These are phyloP conservation scores for Cirrhinus molitorella DNA, from an alignment of 2,797 vertebrate genomes.

Conservation along the genomic window DNA sequence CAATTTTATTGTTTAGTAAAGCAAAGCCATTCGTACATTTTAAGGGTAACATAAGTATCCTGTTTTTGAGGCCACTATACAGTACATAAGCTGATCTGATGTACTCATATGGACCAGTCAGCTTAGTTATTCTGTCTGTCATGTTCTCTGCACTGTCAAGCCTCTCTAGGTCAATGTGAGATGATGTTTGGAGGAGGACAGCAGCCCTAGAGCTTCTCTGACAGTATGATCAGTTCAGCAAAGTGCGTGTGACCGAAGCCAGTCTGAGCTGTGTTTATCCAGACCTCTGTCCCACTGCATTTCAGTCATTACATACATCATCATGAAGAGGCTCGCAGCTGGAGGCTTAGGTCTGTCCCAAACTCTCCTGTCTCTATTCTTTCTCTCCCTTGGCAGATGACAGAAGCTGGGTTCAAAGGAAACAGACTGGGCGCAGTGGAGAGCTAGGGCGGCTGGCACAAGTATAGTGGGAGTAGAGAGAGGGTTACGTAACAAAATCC, in stretches of 20 bases:
- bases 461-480: conserved; percentile 35
- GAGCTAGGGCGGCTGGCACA: conserved; percentile 55
- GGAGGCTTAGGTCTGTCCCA: conserved; percentile 34
- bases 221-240: neutral
- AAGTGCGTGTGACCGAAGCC: conserved; percentile 1
- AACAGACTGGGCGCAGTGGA: conserved; percentile 57
- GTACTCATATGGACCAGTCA: neutral
- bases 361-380: conserved; percentile 17
- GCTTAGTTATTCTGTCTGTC: neutral
- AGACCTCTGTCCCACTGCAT: conserved; percentile 12
- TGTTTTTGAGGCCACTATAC: neutral
- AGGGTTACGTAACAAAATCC: conserved; percentile 54
- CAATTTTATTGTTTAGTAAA: neutral
- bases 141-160: neutral
- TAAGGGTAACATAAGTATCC: neutral
- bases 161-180: conserved; percentile 18
- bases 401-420: conserved; percentile 54
- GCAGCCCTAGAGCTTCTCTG: neutral
- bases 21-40: neutral
- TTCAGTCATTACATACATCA: conserved; percentile 30
- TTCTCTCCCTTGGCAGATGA: conserved; percentile 48
- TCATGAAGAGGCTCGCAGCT: conserved; percentile 42
- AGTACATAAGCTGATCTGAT: neutral
- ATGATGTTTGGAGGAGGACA: neutral
- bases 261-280: conserved; percentile 22